Conservation (phyloP, 2,888 invertebrate species). For the Dynastes grantii region DNA sequence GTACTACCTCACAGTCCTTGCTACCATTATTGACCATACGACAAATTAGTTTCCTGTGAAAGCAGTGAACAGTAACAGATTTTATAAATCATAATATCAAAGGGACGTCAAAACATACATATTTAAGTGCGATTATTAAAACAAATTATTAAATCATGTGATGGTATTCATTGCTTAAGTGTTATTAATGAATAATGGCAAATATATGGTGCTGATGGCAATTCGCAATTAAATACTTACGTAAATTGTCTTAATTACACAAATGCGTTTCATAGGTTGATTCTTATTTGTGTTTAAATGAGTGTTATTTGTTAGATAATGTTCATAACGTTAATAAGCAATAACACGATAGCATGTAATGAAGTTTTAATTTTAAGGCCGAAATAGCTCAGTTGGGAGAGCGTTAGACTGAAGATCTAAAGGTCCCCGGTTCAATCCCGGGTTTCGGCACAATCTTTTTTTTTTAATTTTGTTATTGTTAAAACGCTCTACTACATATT, state of each 20-base stretch:
- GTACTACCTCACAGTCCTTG: no score
- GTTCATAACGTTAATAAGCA: no score
- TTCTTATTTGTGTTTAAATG: neutral
- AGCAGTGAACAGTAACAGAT: neutral
- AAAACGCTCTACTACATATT: no score
- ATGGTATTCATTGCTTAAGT: conserved; percentile 21
- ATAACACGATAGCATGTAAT: neutral
- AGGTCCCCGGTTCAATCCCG: conserved; percentile 84
- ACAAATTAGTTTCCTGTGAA: no score
- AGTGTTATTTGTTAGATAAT: no score
- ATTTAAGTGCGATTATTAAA: conserved; percentile 3
- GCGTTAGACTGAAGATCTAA: conserved; percentile 86
- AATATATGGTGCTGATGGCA: neutral
- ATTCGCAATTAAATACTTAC: neutral
- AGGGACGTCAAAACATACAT: neutral
- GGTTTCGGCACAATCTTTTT: conserved; percentile 77
- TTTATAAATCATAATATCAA: conserved; percentile 11
- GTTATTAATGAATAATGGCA: conserved; percentile 36
- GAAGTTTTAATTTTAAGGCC: conserved; percentile 65
- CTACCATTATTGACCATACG: no score
- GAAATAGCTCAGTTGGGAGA: conserved; percentile 89
- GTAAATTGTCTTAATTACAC: conserved; percentile 13
- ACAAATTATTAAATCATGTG: conserved; percentile 41
- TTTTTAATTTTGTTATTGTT: neutral
- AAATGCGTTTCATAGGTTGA: neutral